These are phyloP conservation scores for Cuculus canorus DNA, from an alignment of 2,797 vertebrate species.

Conservation along the genomic window DNA sequence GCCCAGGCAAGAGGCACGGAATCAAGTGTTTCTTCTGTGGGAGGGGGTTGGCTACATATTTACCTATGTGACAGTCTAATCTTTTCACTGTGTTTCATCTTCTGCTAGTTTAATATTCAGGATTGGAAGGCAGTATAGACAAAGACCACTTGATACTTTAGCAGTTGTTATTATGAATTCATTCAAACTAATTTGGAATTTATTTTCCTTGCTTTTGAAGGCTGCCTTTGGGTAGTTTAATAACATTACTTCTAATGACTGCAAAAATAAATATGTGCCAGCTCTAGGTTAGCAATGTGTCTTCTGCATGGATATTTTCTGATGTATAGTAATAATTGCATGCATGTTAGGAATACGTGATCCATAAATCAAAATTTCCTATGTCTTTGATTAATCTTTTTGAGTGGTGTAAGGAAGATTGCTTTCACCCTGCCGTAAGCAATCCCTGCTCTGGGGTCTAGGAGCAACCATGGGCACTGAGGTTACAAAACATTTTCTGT, in stretches of 20 bases:
- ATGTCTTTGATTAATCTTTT: slow-evolving; percentile 15
- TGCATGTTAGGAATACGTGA: not conserved
- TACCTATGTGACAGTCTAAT: not conserved
- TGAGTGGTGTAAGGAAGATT: not conserved
- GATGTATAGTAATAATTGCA: slow-evolving; percentile 17
- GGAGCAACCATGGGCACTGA: not conserved
- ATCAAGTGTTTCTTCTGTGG: not conserved
- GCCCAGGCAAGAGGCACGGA: not conserved
- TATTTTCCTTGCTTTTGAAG: slow-evolving; percentile 45
- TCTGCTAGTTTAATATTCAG: slow-evolving; percentile 22
- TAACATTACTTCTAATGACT: not conserved
- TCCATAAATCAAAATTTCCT: slow-evolving; percentile 21
- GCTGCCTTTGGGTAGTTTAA: not conserved
- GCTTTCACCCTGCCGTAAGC: not conserved
- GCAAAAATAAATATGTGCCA: slow-evolving; percentile 42
- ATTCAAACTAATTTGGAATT: slow-evolving; percentile 25
- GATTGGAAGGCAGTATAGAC: not conserved
- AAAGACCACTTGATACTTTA: slow-evolving; percentile 47
- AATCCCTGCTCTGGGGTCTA: not conserved
- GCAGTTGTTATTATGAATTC: slow-evolving; percentile 42
- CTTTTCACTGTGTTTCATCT: not conserved
- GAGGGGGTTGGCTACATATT: not conserved
- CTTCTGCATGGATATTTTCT: slow-evolving; percentile 10
- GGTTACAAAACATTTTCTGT: slow-evolving; percentile 13
- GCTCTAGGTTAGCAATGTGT: not conserved